Evolutionary conservation across 2,113 vertebrate species (phyloP).

Genomic region (Lipotes vexillifer): DNA sequence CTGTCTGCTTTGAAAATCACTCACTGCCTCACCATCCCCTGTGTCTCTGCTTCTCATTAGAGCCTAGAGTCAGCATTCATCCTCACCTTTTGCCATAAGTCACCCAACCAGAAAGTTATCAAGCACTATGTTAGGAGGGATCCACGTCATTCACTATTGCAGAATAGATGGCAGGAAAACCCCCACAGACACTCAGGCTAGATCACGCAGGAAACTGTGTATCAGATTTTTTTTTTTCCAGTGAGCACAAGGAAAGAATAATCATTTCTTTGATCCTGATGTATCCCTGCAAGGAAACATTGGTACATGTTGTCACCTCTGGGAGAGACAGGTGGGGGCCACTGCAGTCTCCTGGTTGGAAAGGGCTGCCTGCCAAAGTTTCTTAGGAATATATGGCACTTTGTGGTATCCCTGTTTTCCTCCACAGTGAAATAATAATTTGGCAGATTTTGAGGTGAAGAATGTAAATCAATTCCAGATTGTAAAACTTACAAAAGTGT

Average conservation of each 20-base stretch:
- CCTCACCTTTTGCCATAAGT: background rate
- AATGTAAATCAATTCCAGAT: conserved; percentile 79
- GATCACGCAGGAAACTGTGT: background rate
- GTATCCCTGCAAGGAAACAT: conserved; percentile 72
- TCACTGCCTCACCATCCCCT: background rate
- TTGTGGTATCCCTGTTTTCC: conserved; percentile 76
- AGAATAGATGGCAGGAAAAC: background rate
- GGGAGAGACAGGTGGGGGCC: conserved; percentile 74
- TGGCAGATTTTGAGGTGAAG: conserved; percentile 75
- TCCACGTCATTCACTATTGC: background rate
- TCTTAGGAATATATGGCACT: conserved; percentile 77
- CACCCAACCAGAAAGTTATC: background rate
- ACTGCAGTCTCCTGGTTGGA: conserved; percentile 65
- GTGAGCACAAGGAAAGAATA: conserved; percentile 14
- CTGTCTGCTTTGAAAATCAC: background rate
- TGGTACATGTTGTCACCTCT: conserved; percentile 72
- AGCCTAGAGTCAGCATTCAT: background rate
- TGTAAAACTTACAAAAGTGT: conserved; percentile 69
- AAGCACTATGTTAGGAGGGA: background rate
- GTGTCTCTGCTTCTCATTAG: background rate
- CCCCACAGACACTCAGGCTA: background rate
- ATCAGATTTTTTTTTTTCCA: background rate
- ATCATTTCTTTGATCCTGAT: background rate
- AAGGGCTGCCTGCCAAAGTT: conserved; percentile 74
- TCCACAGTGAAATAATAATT: conserved; percentile 80